These are phyloP conservation scores for Hirundichthys speculiger DNA, from an alignment of 2,113 vertebrate genomes.

Conservation along the genomic window DNA sequence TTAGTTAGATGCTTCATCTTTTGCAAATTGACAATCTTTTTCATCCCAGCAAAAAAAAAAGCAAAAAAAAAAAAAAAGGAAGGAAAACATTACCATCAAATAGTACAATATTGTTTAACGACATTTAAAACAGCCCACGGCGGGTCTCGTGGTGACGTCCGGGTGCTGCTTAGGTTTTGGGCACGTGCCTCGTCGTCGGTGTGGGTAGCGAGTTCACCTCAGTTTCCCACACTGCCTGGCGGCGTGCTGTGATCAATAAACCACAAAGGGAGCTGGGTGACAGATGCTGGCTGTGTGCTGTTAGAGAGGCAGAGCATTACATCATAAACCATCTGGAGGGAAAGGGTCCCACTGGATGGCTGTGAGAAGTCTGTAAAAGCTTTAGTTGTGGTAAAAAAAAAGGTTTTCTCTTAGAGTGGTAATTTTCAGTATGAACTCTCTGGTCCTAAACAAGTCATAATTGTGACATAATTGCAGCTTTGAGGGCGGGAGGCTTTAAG, in stretches of 20 bases:
- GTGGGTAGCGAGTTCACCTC: conserved; percentile 51
- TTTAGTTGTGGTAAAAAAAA: no score
- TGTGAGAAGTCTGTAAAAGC: neutral
- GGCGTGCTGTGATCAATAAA: conserved; percentile 38
- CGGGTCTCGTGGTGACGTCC: neutral
- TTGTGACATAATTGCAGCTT: no score
- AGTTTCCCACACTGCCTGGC: conserved; percentile 66
- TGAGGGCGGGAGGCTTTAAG: no score
- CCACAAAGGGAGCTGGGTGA: conserved; percentile 48
- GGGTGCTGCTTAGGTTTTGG: conserved; percentile 7
- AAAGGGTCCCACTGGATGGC: conserved; percentile 26
- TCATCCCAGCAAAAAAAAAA: no score
- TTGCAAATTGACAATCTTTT: no score
- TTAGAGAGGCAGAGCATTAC: conserved; percentile 22
- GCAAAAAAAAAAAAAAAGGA: no score
- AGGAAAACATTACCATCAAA: no score
- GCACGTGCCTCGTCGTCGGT: conserved; percentile 38
- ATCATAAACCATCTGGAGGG: conserved; percentile 59
- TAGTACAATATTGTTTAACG: no score
- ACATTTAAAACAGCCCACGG: neutral
- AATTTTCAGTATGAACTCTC: no score
- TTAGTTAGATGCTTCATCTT: no score
- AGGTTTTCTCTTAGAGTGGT: no score
- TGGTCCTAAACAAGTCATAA: no score
- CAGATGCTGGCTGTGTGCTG: conserved; percentile 49